These are phyloP conservation scores for Tympanuchus pallidicinctus DNA, from an alignment of 2,113 vertebrate species.

Conservation along the genomic window DNA sequence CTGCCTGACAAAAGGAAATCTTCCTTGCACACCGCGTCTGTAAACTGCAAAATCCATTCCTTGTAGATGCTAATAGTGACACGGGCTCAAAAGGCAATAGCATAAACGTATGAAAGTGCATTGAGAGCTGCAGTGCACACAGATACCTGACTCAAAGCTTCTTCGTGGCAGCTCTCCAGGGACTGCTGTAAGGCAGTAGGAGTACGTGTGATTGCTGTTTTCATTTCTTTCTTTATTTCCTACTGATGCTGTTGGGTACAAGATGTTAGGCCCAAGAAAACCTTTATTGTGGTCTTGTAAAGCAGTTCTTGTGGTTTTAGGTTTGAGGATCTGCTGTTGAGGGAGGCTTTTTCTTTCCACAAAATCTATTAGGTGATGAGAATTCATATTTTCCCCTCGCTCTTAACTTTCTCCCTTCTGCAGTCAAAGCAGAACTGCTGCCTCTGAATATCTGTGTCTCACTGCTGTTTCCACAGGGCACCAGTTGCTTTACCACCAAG, in stretches of 20 bases:
- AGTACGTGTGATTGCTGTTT: fast-evolving
- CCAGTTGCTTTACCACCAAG: background rate
- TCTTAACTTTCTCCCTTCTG: background rate
- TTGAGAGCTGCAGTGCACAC: background rate
- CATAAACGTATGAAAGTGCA: background rate
- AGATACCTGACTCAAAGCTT: too few species aligned
- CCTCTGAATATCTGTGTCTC: background rate
- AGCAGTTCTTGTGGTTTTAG: background rate
- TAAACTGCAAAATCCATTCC: background rate
- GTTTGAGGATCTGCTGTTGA: background rate
- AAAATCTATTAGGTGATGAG: background rate
- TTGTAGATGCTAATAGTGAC: background rate
- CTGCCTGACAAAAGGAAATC: background rate
- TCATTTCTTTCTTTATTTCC: background rate
- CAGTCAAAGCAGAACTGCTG: background rate
- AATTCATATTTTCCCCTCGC: background rate
- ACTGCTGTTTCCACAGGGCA: background rate
- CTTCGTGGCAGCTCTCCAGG: background rate
- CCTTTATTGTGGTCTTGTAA: background rate
- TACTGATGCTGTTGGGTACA: background rate
- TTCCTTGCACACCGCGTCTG: fast-evolving
- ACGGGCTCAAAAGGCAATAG: background rate
- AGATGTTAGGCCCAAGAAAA: too few species aligned
- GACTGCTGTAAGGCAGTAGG: background rate
- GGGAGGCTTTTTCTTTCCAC: background rate